A percentile compares a stretch with the other conserved stretches of the same genome.
Conservation (phyloP, 2,113 vertebrate genomes). For the Neodontobutis hainanensis region DNA sequence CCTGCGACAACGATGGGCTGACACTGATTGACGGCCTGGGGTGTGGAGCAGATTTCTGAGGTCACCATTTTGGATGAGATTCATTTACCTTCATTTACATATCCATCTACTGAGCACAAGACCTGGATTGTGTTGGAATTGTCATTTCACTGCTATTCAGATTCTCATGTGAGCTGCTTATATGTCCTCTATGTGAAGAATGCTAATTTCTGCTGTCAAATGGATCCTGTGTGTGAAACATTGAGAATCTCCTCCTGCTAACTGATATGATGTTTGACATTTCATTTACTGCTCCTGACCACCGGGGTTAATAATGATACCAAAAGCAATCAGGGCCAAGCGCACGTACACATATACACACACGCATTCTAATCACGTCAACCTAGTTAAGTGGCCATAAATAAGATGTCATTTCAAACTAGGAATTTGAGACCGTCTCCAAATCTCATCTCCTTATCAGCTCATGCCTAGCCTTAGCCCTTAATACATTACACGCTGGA, state of each 20-base stretch:
- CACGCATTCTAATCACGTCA: conserved; percentile 60
- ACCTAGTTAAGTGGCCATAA: conserved; percentile 53
- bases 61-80: conserved; percentile 55
- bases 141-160: conserved; percentile 57
- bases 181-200: conserved; percentile 39
- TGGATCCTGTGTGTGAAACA: conserved; percentile 13
- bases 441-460: conserved; percentile 37
- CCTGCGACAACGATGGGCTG: conserved; percentile 33
- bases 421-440: conserved; percentile 39
- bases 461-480: neutral
- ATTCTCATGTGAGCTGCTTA: conserved; percentile 26
- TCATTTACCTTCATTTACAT: conserved; percentile 66
- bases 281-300: conserved; percentile 75
- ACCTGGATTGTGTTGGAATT: conserved; percentile 50
- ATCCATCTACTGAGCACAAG: conserved; percentile 50
- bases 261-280: conserved; percentile 79
- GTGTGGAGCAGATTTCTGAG: conserved; percentile 29
- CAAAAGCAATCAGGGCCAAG: conserved; percentile 63
- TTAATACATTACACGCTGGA: conserved; percentile 3
- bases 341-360: neutral
- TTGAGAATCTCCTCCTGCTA: conserved; percentile 54
- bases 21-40: conserved; percentile 57
- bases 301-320: conserved; percentile 76
- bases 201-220: conserved; percentile 48
- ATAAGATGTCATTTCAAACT: conserved; percentile 64